phyloP scores from a whole-genome alignment of 2,888 invertebrate species.

The Macaria notata region DNA sequence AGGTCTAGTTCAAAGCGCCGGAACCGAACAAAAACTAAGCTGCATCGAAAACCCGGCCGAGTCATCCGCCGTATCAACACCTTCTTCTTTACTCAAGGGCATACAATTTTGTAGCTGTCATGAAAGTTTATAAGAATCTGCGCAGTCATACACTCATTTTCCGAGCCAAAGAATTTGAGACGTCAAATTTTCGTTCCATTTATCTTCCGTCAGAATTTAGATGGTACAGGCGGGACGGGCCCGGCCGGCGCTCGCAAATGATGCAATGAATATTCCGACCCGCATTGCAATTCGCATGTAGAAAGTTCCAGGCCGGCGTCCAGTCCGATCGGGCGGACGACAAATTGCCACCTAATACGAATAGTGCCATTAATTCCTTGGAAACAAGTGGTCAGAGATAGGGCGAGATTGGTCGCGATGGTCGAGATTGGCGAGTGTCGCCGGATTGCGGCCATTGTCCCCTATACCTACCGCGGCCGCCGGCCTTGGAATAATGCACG shows the following conservation, averaged over 20 bases:
- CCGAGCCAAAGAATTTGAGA: constrained; percentile 20
- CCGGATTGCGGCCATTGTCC: constrained; percentile 33
- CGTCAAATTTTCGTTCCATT: constrained; percentile 24
- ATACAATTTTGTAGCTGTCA: constrained; percentile 15
- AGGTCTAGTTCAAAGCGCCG: constrained; percentile 20
- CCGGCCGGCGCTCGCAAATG: constrained; percentile 16
- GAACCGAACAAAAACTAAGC: constrained; percentile 8
- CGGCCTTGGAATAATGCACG: constrained; percentile 26
- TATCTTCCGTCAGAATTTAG: constrained; percentile 15
- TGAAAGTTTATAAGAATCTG: constrained; percentile 19
- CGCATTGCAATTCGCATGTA: constrained; percentile 33
- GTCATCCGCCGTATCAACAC: constrained; percentile 7
- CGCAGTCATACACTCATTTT: constrained; percentile 13
- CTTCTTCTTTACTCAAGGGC: constrained; percentile 12
- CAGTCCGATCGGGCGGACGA: constrained; percentile 34
- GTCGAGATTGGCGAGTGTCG: constrained; percentile 28
- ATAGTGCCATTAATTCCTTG: constrained; percentile 51
- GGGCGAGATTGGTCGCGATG: constrained; percentile 27
- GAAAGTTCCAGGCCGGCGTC: constrained; percentile 34
- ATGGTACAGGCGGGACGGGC: constrained; percentile 1
- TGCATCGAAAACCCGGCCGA: constrained; percentile 6
- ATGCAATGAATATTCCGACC: constrained; percentile 28
- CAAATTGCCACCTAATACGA: constrained; percentile 50
- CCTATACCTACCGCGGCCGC: constrained; percentile 13
- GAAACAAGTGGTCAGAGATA: constrained; percentile 50